Percentiles rank a stretch among this genome's conserved stretches.
These are phyloP conservation scores for Drosophila trapezifrons DNA, from an alignment of 1,140 invertebrate genomes.

Conservation along the genomic window DNA sequence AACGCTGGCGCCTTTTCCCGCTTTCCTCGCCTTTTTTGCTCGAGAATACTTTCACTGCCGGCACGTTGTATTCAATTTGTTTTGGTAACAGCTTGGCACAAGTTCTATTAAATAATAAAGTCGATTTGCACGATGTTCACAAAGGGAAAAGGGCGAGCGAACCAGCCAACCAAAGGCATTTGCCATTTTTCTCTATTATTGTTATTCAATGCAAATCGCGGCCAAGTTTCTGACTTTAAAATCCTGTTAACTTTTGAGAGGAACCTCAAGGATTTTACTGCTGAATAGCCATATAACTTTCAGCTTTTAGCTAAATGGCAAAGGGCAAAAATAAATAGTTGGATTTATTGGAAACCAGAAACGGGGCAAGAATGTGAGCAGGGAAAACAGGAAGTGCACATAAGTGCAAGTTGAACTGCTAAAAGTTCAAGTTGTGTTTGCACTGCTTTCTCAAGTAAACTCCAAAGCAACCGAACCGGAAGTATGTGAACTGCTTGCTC, in stretches of 20 bases:
- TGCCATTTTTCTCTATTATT: slow-evolving; percentile 49
- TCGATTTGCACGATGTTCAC: slow-evolving; percentile 71
- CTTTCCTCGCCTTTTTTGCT: slow-evolving; percentile 33
- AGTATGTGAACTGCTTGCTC: slow-evolving; percentile 5
- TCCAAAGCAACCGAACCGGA: slow-evolving; percentile 1
- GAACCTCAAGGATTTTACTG: neutral
- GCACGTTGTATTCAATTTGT: slow-evolving; percentile 80
- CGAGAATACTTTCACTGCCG: slow-evolving; percentile 31
- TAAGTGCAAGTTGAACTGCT: neutral
- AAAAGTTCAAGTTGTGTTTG: neutral
- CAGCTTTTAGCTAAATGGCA: neutral
- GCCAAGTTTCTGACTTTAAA: slow-evolving; percentile 29
- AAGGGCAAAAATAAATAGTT: neutral
- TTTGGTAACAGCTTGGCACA: slow-evolving; percentile 76
- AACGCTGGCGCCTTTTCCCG: slow-evolving; percentile 21
- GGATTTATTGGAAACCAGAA: neutral
- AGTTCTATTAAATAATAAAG: slow-evolving; percentile 82
- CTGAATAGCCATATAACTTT: too few relatives aligned
- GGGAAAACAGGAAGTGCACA: slow-evolving; percentile 3
- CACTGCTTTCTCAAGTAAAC: neutral
- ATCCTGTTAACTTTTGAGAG: slow-evolving; percentile 10
- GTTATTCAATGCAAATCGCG: slow-evolving; percentile 63
- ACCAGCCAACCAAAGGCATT: slow-evolving; percentile 3
- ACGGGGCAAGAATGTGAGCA: neutral
- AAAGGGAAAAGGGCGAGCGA: slow-evolving; percentile 2